Conservation (phyloP, 1,140 invertebrate genomes). For the Drosophila lacertosa region DNA sequence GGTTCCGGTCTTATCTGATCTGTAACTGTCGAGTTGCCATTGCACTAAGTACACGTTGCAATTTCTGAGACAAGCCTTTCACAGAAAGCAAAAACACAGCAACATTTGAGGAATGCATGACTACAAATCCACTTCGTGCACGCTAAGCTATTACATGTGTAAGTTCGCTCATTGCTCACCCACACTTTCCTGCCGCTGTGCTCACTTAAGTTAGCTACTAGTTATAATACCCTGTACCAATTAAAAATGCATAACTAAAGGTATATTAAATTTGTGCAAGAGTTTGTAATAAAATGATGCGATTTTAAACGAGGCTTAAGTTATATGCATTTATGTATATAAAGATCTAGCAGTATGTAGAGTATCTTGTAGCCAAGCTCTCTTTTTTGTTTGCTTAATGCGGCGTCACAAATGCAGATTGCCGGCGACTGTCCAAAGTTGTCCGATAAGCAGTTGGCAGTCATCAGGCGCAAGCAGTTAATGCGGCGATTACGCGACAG, state of each 20-base stretch:
- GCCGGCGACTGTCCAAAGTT: neutral
- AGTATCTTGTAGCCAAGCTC: neutral
- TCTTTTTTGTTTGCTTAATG: neutral
- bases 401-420: neutral
- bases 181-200: slow-evolving; percentile 57
- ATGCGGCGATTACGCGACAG: slow-evolving; percentile 7
- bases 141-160: slow-evolving; percentile 10
- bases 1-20: too few relatives aligned
- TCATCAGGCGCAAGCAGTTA: slow-evolving; percentile 18
- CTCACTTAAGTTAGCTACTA: slow-evolving; percentile 14
- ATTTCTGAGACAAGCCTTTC: neutral
- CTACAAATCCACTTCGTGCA: slow-evolving; percentile 24
- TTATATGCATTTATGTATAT: too few relatives aligned
- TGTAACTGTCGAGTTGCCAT: too few relatives aligned
- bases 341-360: neutral
- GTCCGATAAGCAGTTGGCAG: slow-evolving; percentile 16
- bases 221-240: neutral
- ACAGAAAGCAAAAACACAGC: slow-evolving; percentile 6
- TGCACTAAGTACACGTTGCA: slow-evolving; percentile 3
- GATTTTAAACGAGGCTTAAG: too few relatives aligned
- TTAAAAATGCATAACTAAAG: neutral
- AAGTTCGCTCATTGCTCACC: slow-evolving; percentile 26
- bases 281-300: too few relatives aligned
- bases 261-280: neutral
- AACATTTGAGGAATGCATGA: slow-evolving; percentile 11